phyloP scores from a whole-genome alignment of 2,888 invertebrate genomes.

The Cephus rjabovi region DNA sequence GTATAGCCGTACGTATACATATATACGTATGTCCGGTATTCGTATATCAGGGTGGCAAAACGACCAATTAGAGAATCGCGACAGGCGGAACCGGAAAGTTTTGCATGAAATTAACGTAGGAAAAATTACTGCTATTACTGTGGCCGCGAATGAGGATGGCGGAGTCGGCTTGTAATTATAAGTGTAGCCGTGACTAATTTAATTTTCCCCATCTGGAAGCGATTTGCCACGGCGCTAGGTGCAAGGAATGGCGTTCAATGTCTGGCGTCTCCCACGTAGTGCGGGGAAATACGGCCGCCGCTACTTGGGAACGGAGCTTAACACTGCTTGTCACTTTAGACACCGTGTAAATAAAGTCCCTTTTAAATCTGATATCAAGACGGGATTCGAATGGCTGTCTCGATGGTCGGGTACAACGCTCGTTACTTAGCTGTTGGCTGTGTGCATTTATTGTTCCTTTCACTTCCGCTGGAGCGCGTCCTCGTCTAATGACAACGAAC shows the following conservation, averaged over 20 bases:
- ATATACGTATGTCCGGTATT: too few relatives aligned
- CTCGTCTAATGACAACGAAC: too few relatives aligned
- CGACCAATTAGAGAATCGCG: too few relatives aligned
- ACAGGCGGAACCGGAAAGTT: slow-evolving; percentile 41
- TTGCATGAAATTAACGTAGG: slow-evolving; percentile 52
- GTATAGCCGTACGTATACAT: too few relatives aligned
- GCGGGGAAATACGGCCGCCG: too few relatives aligned
- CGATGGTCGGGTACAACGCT: slow-evolving; percentile 34
- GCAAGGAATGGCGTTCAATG: too few relatives aligned
- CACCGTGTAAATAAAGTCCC: slow-evolving; percentile 39
- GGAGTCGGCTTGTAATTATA: slow-evolving; percentile 40
- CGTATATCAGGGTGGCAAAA: too few relatives aligned
- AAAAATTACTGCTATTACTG: slow-evolving; percentile 52
- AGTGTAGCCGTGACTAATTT: slow-evolving; percentile 46
- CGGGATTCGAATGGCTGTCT: slow-evolving; percentile 16
- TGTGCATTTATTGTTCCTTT: too few relatives aligned
- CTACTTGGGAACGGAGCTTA: too few relatives aligned
- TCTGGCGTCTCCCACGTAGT: too few relatives aligned
- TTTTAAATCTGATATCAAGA: slow-evolving; percentile 44
- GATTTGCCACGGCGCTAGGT: slow-evolving; percentile 32
- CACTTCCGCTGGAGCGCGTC: too few relatives aligned
- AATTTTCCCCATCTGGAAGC: slow-evolving; percentile 46
- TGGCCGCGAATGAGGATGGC: not conserved
- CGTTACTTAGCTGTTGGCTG: slow-evolving; percentile 42
- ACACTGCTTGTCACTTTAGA: slow-evolving; percentile 37